These are phyloP conservation scores for Scaptodrosophila lebanonensis DNA, from an alignment of 1,140 invertebrate species.

Conservation along the genomic window DNA sequence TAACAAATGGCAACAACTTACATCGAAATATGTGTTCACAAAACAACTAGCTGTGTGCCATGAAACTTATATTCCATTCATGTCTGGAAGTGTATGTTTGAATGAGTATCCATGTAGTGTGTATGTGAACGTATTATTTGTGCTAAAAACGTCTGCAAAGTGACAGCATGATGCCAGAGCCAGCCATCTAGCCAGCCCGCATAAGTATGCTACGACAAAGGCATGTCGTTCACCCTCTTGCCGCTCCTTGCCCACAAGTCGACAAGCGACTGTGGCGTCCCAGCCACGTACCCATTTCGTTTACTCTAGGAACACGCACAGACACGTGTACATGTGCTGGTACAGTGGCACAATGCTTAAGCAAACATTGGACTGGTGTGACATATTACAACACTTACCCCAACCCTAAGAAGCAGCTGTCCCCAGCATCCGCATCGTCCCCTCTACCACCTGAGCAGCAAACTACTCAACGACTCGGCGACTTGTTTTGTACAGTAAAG, in stretches of 20 bases:
- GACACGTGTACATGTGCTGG: conserved; percentile 13
- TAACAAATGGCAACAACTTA: conserved; percentile 54
- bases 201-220: conserved; percentile 61
- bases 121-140: conserved; percentile 47
- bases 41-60: conserved; percentile 22
- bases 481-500: no score
- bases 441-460: conserved; percentile 13
- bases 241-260: conserved; percentile 4
- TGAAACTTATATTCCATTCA: conserved; percentile 20
- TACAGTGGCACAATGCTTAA: conserved; percentile 36
- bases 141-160: conserved; percentile 62
- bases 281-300: conserved; percentile 30
- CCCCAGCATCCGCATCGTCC: not conserved
- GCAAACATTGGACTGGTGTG: conserved; percentile 66
- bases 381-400: conserved; percentile 61
- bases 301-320: conserved; percentile 14
- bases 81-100: conserved; percentile 21
- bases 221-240: conserved; percentile 5
- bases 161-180: conserved; percentile 63
- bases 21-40: conserved; percentile 20
- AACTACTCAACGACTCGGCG: conserved; percentile 15
- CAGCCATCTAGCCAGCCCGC: conserved; percentile 33
- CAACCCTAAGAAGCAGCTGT: not conserved
- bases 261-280: conserved; percentile 6
- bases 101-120: conserved; percentile 5